phyloP scores from a whole-genome alignment of 2,113 vertebrate species.

The Cephalophus harveyi region DNA sequence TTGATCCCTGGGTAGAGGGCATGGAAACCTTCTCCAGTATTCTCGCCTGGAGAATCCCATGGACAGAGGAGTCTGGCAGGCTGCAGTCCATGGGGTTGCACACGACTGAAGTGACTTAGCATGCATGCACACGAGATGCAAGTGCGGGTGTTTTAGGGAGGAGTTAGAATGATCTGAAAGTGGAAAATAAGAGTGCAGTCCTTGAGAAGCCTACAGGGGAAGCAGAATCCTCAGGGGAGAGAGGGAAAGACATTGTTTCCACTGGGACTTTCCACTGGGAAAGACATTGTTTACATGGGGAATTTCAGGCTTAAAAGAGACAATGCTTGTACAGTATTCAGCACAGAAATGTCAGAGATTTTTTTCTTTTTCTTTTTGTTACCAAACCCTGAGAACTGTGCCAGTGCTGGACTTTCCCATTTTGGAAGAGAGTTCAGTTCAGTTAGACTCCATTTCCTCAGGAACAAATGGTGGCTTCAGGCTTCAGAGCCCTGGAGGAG shows the following conservation, averaged over 20 bases:
- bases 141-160: background rate
- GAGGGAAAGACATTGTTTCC: background rate
- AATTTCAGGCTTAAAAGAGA: background rate
- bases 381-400: background rate
- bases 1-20: background rate
- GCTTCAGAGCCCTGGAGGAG: background rate
- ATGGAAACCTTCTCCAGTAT: background rate
- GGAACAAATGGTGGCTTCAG: background rate
- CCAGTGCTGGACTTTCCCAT: background rate
- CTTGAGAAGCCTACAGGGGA: background rate
- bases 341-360: background rate
- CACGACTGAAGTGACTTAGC: background rate
- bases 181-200: background rate
- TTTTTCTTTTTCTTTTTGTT: background rate
- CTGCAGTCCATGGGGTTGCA: background rate
- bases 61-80: background rate
- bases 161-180: background rate
- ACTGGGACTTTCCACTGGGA: background rate
- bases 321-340: background rate
- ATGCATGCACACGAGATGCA: accelerated
- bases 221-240: background rate
- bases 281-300: background rate
- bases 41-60: background rate
- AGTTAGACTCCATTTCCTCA: background rate
- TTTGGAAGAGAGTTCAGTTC: background rate